These are phyloP conservation scores for Leontopithecus rosalia DNA, from an alignment of 2,797 vertebrate species.

Conservation along the genomic window DNA sequence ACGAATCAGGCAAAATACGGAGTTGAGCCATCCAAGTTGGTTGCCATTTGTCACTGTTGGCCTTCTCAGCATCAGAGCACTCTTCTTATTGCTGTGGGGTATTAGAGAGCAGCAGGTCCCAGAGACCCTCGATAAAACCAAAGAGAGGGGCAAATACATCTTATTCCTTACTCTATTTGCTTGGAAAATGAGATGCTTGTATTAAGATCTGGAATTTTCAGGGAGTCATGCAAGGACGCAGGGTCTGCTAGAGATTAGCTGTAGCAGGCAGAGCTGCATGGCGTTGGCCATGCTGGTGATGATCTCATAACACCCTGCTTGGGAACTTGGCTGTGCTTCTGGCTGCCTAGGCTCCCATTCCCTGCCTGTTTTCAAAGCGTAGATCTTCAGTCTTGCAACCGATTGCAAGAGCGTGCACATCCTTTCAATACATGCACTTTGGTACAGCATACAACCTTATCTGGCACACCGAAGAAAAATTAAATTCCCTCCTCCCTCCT, in stretches of 20 bases:
- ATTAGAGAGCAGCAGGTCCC: neutral
- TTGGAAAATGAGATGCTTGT: neutral
- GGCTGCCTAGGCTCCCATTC: neutral
- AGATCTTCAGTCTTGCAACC: neutral
- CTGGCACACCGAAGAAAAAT: neutral
- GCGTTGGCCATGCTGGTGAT: neutral
- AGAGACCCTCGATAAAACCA: neutral
- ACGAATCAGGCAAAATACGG: neutral
- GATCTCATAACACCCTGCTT: neutral
- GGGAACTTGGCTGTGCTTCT: neutral
- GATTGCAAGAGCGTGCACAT: too few relatives aligned
- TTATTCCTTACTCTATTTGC: neutral
- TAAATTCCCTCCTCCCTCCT: neutral
- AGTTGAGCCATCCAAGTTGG: neutral
- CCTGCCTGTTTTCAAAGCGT: neutral
- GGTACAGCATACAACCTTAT: neutral
- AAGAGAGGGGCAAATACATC: too few relatives aligned
- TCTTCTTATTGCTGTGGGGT: neutral
- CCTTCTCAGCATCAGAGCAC: neutral
- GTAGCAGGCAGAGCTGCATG: neutral
- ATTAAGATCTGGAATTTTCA: neutral
- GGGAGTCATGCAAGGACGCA: neutral
- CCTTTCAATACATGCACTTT: neutral
- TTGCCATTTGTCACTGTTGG: neutral
- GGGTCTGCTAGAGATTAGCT: neutral